Evolutionary conservation across 2,113 vertebrate species (phyloP), one percentile per base, ranked within the genome.

Genomic region (Myrmecophaga tridactyla): DNA sequence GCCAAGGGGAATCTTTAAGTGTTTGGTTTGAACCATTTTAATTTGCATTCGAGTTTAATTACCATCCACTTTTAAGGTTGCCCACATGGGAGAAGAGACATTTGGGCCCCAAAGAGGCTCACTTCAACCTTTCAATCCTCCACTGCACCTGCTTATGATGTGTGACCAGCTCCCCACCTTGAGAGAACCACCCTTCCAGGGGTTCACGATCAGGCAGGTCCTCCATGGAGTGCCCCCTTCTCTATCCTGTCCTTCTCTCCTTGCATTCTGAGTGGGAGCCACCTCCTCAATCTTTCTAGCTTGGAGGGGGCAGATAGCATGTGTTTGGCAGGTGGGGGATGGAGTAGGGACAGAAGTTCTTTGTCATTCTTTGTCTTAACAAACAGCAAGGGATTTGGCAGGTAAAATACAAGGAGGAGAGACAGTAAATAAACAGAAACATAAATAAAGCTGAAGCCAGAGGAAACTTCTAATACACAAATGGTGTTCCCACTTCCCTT

Each of bases 11-110:
- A 51, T 86, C 63, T 92, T 41, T 84, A 92, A 92, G 96, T 90
- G 87, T 96, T 92, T 93, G 96, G 81, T 86, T 82, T 96, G 92
- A 96, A 80, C 72, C 43, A 36, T 85, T 94, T 93, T 92, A 69
- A 94, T 96, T 88, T 97, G 94, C 84, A 67, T 82, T 93, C 90
- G 75, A 31, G 65, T 93, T 86, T 92, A 95, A 97, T 93, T 92
- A 90, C 78, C 73, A 81, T 60, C 75, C 9, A 0, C 76, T 65
- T 92, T 84, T 82, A 51, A 77, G 70, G 95, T 85, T 82, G 89
- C 56, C 72, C 48, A 48, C 21, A 0, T 70, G 95, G 87, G 90
- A 92, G 73, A 85, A 86, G 76, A 90, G 48, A 62, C 73, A 39
- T 31, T n/a, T 48, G 77, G 86, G 93, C 25, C 51, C 62, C 81